Base-by-base conservation (phyloP, 2,888 invertebrate species). In the Shargacucullia verbasci region DNA sequence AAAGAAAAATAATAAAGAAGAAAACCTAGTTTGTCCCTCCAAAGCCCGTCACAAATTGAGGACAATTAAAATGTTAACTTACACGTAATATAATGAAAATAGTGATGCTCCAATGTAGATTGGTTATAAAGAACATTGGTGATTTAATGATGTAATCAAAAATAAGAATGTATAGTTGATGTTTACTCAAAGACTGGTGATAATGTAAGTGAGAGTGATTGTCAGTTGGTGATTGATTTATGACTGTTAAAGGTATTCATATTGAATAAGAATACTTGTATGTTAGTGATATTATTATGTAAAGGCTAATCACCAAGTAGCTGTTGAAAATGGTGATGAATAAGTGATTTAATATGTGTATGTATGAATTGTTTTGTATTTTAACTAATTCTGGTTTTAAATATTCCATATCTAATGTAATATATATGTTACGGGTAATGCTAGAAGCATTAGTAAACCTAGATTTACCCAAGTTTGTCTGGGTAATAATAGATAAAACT, bases 181-280 rank as follows among this genome's bases (percentile, higher is more conserved):
- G 45, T 47, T 31, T 47, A 50, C 39, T 31, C 48, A 41, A 67
- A 68, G 69, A 67, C 67, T 68, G 67, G 11, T 39, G 40, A 47
- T 31, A 40, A 47, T 67, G 52, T 45, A 56, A 48, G 45, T 49
- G 29, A 25, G 29, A 11, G 57, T 43, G 33, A 33, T 46, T 53
- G 40, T 41, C 10, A 40, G 40, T 12, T 43, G 38, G 31, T 45
- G 29, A 41, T 40, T 52, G 11, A 25, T 14, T 27, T 10, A 44
- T 52, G n/a, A 50, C 12, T 38, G 39, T 39, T 37, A 15, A 54
- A 13, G 9, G 61, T 53, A 34, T 49, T 53, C 52, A 39, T 60
- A 46, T 49, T 38, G 15, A 57, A 54, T 44, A 68, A 44, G 44
- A 53, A 50, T 54, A 45, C 35, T 5, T 15, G 43, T 14, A 14